phyloP scores from a whole-genome alignment of 2,113 vertebrate genomes.

The Bombycilla garrulus region DNA sequence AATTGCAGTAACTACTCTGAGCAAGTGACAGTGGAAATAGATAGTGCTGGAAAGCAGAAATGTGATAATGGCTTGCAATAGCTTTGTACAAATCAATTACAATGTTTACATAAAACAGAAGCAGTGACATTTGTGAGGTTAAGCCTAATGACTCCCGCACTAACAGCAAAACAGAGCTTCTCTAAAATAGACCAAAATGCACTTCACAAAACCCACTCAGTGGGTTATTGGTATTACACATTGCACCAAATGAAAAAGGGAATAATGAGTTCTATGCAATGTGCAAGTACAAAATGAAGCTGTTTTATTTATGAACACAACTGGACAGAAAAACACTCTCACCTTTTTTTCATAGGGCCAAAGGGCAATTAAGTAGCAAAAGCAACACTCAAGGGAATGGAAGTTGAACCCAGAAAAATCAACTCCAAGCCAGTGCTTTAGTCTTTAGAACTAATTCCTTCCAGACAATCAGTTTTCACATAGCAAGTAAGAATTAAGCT shows the following conservation, averaged over 20 bases:
- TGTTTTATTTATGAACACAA: not conserved
- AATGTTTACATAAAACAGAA: not conserved
- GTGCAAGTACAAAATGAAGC: not conserved
- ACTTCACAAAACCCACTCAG: not conserved
- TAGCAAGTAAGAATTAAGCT: not conserved
- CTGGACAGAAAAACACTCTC: not conserved
- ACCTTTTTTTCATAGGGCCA: not conserved
- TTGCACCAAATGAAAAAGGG: not conserved
- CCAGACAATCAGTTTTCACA: not conserved
- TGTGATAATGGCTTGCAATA: not conserved
- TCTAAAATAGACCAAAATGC: not conserved
- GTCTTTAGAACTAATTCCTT: not conserved
- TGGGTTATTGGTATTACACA: not conserved
- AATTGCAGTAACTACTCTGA: slow-evolving; percentile 9
- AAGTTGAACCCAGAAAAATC: not conserved
- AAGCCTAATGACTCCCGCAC: not conserved
- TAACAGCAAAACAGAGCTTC: not conserved
- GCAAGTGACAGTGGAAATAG: not conserved
- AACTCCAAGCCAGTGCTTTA: not conserved
- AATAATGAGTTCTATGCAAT: not conserved
- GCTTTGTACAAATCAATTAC: not conserved
- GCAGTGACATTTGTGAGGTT: not conserved
- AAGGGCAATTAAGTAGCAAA: not conserved
- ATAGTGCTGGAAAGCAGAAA: not conserved
- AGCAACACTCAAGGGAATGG: not conserved